Conservation (phyloP, 2,888 invertebrate species). For the Cryptocephalus moraei region DNA sequence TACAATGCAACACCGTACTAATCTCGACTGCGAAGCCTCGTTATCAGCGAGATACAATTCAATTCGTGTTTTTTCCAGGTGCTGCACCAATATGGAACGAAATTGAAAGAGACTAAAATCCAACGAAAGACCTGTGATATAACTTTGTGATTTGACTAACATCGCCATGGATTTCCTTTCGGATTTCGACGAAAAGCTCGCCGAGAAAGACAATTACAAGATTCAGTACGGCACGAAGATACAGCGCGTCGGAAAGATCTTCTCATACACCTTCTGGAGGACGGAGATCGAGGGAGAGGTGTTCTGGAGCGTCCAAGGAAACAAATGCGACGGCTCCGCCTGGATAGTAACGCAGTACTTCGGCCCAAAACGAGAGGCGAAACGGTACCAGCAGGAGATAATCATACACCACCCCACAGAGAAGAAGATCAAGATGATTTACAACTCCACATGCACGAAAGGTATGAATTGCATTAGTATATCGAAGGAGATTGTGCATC, state of each 20-base stretch:
- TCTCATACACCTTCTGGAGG: constrained; percentile 35
- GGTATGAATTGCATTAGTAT: constrained; percentile 31
- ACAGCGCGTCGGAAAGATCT: constrained; percentile 29
- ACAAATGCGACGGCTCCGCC: constrained; percentile 26
- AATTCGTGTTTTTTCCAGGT: too few relatives aligned
- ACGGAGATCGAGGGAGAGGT: constrained; percentile 31
- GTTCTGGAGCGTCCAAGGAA: constrained; percentile 37
- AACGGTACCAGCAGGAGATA: constrained; percentile 31
- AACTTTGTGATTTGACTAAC: not conserved
- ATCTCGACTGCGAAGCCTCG: too few relatives aligned
- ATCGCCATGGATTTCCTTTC: constrained; percentile 24
- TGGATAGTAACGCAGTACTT: constrained; percentile 34
- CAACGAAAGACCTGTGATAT: too few relatives aligned
- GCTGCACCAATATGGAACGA: too few relatives aligned
- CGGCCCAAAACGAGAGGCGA: constrained; percentile 26
- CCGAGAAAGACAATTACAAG: constrained; percentile 25
- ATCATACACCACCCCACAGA: constrained; percentile 31
- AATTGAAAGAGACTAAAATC: too few relatives aligned
- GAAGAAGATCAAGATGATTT: constrained; percentile 31
- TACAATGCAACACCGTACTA: too few relatives aligned
- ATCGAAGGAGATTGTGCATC: constrained; percentile 29
- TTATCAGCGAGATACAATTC: too few relatives aligned
- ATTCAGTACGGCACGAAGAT: constrained; percentile 29
- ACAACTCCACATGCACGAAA: constrained; percentile 27
- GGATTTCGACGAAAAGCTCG: constrained; percentile 22